Percentiles rank a stretch among this genome's conserved stretches.
Conservation (phyloP, 2,888 invertebrate species). For the Liopterus haemorrhoidalis region DNA sequence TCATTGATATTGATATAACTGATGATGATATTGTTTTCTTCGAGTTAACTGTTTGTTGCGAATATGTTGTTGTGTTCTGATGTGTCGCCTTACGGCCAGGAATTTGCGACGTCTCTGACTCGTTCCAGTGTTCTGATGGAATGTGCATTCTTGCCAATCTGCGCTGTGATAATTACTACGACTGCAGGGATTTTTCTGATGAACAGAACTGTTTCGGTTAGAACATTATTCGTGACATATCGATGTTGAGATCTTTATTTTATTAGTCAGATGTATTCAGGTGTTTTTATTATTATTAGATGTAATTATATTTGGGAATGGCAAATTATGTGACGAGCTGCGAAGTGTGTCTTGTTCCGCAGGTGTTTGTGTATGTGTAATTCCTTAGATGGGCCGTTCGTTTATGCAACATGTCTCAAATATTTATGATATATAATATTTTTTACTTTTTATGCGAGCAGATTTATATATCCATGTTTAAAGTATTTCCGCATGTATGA, state of each 20-base stretch:
- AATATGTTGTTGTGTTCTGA: slow-evolving; percentile 21
- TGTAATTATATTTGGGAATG: slow-evolving; percentile 12
- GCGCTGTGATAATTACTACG: slow-evolving; percentile 85
- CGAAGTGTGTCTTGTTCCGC: too few species aligned
- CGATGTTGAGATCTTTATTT: slow-evolving; percentile 3
- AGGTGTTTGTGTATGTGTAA: too few species aligned
- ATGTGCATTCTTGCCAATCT: slow-evolving; percentile 70
- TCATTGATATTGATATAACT: background rate
- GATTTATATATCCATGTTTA: too few species aligned
- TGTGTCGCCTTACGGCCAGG: slow-evolving; percentile 39
- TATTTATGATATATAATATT: too few species aligned
- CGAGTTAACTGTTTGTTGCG: background rate
- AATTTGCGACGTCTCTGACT: slow-evolving; percentile 47
- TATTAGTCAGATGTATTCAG: slow-evolving; percentile 5
- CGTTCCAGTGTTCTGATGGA: slow-evolving; percentile 58
- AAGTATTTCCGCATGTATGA: too few species aligned
- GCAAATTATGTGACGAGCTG: slow-evolving; percentile 3
- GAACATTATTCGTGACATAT: slow-evolving; percentile 33
- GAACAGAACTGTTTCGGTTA: slow-evolving; percentile 78
- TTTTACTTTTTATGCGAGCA: too few species aligned
- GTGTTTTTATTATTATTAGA: slow-evolving; percentile 7
- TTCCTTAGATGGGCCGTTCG: too few species aligned
- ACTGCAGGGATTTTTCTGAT: slow-evolving; percentile 85
- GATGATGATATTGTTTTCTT: slow-evolving; percentile 2
- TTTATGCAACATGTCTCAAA: too few species aligned